These are phyloP conservation scores for Chaetoderma sp. DNA, from an alignment of 2,888 invertebrate species.

Conservation along the genomic window DNA sequence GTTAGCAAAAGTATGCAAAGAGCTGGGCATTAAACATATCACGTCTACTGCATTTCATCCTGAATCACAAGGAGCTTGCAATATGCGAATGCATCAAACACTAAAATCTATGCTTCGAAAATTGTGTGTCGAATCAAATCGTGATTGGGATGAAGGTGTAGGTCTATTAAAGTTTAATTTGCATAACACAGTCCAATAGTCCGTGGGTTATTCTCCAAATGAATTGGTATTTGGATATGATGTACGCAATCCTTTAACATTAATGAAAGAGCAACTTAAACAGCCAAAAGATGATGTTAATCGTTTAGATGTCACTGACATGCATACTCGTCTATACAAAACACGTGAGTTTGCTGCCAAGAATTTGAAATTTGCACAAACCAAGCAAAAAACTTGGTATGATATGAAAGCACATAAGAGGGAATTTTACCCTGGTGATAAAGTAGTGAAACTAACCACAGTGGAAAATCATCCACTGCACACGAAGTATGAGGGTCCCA, in stretches of 20 bases:
- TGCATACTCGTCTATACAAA: no score
- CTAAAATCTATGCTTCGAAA: neutral
- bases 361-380: no score
- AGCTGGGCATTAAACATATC: constrained; percentile 17
- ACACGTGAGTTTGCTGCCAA: no score
- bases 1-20: constrained; percentile 6
- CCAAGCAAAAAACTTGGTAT: no score
- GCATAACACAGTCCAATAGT: neutral
- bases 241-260: constrained; percentile 2
- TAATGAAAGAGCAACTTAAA: neutral
- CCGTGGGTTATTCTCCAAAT: neutral
- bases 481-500: no score
- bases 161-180: neutral
- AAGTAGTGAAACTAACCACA: no score
- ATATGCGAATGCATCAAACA: neutral
- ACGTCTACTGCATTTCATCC: constrained; percentile 17
- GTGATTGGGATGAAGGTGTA: constrained; percentile 2
- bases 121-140: neutral
- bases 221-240: constrained; percentile 12
- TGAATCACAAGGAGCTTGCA: no score
- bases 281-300: no score
- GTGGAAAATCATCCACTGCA: no score
- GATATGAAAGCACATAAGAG: no score
- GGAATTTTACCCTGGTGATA: no score
- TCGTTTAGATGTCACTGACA: no score